Evolutionary conservation across 2,113 vertebrate genomes (phyloP), one percentile per base, ranked within the genome.

Genomic region (Picathartes gymnocephalus): DNA sequence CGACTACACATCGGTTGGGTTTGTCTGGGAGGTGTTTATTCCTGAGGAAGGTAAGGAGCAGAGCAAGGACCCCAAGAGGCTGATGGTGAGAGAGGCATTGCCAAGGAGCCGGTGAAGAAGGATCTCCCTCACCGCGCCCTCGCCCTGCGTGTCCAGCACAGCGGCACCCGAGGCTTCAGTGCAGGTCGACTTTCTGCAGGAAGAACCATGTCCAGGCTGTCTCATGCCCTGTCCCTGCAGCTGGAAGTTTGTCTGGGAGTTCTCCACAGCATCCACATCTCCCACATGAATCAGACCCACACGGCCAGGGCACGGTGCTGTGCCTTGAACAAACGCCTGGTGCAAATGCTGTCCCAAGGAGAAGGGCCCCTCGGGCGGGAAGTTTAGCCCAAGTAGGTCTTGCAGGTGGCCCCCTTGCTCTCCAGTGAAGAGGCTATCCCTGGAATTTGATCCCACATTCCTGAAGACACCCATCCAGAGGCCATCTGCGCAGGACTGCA

Each of bases 61-160:
- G 47, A 65, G 45, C 16, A 13, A 47, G 74, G 37, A 27, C 39
- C 74, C 69, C 31, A 4, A 30, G 84, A 56, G 20, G 69, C 68
- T 4, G 82, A 53, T 3, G 11, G 80, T 0, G 12, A 79, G 30
- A 65, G 66, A 70, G 15, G 62, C 10, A 24, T 4, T 4, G 25
- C 68, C 69, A 5, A n/a, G 42, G 35, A 61, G 39, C 31, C 0
- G 0, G n/a, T 37, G 15, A 3, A 15, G 61, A 19, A 45, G 15
- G 51, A 23, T 51, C 16, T 31, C 68, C 62, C 66, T 51, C 12
- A 33, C 80, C 42, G 78, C 21, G 1, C 30, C 65, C 86, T 62
- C 0, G 5, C 45, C 65, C 74, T 2, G 20, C 1, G 6, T 1
- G 0, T 15, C 83, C 90, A 6, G 42, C 2, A 0, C 0, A 6